Evolutionary conservation across 92 coral and sea anemone genomes (phyloP).

Genomic region (Chrysogorgia sp.): DNA sequence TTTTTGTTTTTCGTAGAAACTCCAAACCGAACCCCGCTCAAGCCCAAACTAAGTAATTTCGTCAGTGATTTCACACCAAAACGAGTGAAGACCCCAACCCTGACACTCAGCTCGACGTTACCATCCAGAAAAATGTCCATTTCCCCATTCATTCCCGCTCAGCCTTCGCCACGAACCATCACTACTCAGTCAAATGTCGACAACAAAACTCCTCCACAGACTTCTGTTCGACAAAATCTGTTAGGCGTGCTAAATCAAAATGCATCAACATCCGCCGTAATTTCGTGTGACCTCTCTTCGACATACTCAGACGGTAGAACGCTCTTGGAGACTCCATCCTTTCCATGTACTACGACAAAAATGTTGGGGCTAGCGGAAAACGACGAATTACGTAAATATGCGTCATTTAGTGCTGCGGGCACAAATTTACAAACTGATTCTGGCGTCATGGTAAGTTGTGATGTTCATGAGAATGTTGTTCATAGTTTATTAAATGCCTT

Average conservation of each 20-base stretch:
- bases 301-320: conserved; percentile 6
- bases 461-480: background rate
- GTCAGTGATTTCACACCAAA: conserved; percentile 10
- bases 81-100: conserved; percentile 21
- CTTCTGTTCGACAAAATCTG: conserved; percentile 19
- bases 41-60: background rate
- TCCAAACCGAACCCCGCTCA: conserved; percentile 18
- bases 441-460: conserved; percentile 3
- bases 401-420: background rate
- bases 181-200: background rate
- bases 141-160: background rate
- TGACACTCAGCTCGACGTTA: conserved; percentile 28
- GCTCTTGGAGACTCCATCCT: background rate
- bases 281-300: background rate
- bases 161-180: background rate
- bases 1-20: background rate
- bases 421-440: background rate
- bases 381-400: background rate
- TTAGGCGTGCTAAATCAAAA: conserved; percentile 12
- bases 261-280: background rate
- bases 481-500: background rate
- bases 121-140: background rate
- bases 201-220: background rate
- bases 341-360: background rate
- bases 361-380: background rate